Evolutionary conservation across 2,113 vertebrate species (phyloP).

Genomic region (Pituophis catenifer): DNA sequence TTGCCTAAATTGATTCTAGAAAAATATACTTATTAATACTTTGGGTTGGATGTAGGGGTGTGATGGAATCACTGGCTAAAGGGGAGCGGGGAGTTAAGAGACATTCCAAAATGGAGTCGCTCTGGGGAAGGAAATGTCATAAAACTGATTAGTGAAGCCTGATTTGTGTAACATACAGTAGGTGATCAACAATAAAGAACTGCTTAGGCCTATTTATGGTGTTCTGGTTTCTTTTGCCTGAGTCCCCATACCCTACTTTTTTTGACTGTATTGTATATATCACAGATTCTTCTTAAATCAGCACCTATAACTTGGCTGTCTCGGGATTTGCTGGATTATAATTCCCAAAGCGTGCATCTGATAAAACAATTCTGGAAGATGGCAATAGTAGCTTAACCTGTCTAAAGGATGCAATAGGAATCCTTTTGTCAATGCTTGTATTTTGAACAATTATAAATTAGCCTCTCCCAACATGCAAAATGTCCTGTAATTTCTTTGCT

Average conservation of each 20-base stretch:
- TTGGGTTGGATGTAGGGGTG: not conserved
- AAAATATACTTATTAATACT: not conserved
- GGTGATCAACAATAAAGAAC: not conserved
- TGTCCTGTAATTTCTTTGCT: fast-evolving
- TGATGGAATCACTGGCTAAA: not conserved
- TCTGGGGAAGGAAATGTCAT: not conserved
- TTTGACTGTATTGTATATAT: not conserved
- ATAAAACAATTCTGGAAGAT: not conserved
- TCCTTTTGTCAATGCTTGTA: not conserved
- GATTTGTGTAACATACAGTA: too few species aligned
- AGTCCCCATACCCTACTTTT: not conserved
- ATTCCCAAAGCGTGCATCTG: not conserved
- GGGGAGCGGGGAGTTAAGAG: not conserved
- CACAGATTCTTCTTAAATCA: not conserved
- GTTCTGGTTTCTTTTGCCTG: not conserved
- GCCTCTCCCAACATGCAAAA: not conserved
- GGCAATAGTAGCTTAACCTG: not conserved
- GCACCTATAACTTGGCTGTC: not conserved
- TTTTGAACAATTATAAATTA: not conserved
- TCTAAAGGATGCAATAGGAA: not conserved
- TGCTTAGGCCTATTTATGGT: not conserved
- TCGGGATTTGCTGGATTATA: not conserved
- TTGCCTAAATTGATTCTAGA: not conserved
- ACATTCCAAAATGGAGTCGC: not conserved
- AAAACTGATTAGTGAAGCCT: not conserved